phyloP scores from a whole-genome alignment of 2,888 invertebrate genomes.

The Andrena bicolor region DNA sequence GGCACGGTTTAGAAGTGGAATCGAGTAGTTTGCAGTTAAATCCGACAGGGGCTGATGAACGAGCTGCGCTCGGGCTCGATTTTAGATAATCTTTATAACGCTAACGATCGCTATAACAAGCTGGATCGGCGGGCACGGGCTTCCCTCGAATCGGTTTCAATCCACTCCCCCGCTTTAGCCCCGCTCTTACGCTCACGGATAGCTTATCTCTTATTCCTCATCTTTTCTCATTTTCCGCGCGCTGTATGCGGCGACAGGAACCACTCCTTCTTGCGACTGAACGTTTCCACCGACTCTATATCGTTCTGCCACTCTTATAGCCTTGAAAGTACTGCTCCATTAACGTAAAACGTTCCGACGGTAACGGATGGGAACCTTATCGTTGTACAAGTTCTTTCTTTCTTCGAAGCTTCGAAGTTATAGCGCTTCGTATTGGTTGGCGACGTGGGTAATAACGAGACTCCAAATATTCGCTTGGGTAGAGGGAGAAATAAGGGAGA shows the following conservation, averaged over 20 bases:
- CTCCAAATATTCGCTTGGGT: not conserved
- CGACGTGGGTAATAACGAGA: too few relatives aligned
- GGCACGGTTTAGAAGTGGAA: conserved; percentile 42
- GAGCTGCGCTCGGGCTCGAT: conserved; percentile 52
- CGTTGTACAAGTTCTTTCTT: not conserved
- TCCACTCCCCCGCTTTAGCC: conserved; percentile 47
- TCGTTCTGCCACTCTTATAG: conserved; percentile 17
- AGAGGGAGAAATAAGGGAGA: not conserved
- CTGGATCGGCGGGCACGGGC: conserved; percentile 59
- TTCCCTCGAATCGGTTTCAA: conserved; percentile 64
- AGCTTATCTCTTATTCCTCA: conserved; percentile 42
- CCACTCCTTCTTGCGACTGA: conserved; percentile 19
- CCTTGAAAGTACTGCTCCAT: conserved; percentile 47
- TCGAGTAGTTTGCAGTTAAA: conserved; percentile 50
- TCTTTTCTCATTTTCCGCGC: conserved; percentile 52
- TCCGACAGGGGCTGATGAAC: conserved; percentile 63
- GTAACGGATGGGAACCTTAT: not conserved
- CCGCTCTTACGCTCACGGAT: not conserved
- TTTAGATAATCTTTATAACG: conserved; percentile 63
- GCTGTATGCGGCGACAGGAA: conserved; percentile 53
- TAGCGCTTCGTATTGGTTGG: too few relatives aligned
- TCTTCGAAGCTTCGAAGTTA: too few relatives aligned
- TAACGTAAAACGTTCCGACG: conserved; percentile 16
- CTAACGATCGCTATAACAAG: conserved; percentile 69
- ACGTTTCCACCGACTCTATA: conserved; percentile 32